phyloP scores from a whole-genome alignment of 2,888 invertebrate species.

The Amphipoea lucens region DNA sequence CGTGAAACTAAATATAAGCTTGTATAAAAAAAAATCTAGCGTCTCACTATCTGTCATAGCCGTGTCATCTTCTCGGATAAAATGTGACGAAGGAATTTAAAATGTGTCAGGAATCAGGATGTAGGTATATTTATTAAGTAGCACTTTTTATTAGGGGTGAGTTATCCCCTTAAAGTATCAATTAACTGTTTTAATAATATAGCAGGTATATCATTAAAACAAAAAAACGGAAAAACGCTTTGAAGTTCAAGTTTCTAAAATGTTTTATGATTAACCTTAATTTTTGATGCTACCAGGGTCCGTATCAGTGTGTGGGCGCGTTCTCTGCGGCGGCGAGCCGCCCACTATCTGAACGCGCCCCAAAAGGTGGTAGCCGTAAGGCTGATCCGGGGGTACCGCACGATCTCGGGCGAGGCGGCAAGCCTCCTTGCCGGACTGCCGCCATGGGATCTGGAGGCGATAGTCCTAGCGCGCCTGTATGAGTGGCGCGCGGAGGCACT shows the following conservation, averaged over 20 bases:
- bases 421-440: too few species aligned
- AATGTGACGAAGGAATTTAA: constrained; percentile 4
- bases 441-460: too few species aligned
- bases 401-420: too few species aligned
- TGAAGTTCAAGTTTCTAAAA: neutral
- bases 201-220: neutral
- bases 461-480: too few species aligned
- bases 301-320: too few species aligned
- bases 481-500: too few species aligned
- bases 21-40: neutral
- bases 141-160: neutral
- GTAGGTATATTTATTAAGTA: neutral
- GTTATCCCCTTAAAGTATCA: neutral
- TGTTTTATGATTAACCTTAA: neutral
- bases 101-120: neutral
- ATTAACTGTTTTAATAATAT: neutral
- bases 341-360: too few species aligned
- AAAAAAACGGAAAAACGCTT: neutral
- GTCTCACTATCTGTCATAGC: neutral
- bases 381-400: too few species aligned
- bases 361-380: too few species aligned
- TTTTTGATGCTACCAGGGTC: neutral
- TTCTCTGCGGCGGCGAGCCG: too few species aligned
- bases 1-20: neutral
- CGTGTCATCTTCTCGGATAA: neutral